Evolutionary conservation across 2,797 vertebrate genomes (phyloP).

Genomic region (Vespertilio murinus): DNA sequence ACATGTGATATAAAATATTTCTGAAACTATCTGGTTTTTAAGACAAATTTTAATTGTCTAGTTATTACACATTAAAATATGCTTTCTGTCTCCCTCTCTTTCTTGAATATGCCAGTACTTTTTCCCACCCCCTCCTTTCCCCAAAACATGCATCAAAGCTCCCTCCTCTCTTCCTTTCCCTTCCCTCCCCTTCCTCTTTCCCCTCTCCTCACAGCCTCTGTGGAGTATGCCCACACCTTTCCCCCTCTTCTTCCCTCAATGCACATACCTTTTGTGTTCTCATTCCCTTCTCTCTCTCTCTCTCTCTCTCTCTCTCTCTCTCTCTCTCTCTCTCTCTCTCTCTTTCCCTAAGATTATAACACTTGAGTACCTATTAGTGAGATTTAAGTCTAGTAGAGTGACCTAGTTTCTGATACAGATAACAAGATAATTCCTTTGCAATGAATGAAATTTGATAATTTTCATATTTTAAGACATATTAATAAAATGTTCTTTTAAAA

Average conservation of each 20-base stretch:
- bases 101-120: too few relatives aligned
- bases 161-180: too few relatives aligned
- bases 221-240: not conserved
- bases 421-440: slow-evolving; percentile 44
- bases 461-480: slow-evolving; percentile 2
- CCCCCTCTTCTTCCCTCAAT: not conserved
- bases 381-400: slow-evolving; percentile 7
- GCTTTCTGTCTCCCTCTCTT: not conserved
- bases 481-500: not conserved
- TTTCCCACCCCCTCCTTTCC: too few relatives aligned
- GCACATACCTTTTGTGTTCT: not conserved
- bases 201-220: not conserved
- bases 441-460: slow-evolving; percentile 47
- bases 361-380: not conserved
- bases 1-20: not conserved
- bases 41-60: slow-evolving; percentile 34
- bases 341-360: not conserved
- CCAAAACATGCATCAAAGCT: too few relatives aligned
- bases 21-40: not conserved
- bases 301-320: not conserved
- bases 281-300: too few relatives aligned
- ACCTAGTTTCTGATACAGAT: not conserved
- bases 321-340: not conserved
- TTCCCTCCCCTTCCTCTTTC: too few relatives aligned
- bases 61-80: not conserved